Percentiles rank a stretch among this genome's conserved stretches.
These are phyloP conservation scores for Peucedramus taeniatus DNA, from an alignment of 2,113 vertebrate genomes.

Conservation along the genomic window DNA sequence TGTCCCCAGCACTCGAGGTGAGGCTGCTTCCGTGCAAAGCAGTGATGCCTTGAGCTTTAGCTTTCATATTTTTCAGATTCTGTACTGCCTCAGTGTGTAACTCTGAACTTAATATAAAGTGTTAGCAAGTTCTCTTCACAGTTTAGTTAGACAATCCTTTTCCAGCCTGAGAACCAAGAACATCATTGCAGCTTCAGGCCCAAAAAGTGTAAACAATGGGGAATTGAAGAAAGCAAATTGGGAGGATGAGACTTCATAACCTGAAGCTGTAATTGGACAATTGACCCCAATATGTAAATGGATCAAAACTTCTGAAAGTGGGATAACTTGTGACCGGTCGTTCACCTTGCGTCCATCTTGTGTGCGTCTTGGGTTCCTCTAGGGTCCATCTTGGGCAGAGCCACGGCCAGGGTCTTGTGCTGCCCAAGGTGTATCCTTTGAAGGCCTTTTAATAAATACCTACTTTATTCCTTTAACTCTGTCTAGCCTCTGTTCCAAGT, in stretches of 20 bases:
- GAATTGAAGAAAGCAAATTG: neutral
- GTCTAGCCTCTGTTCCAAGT: neutral
- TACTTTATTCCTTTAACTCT: neutral
- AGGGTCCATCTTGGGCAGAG: neutral
- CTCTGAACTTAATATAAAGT: neutral
- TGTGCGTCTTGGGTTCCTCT: too few relatives aligned
- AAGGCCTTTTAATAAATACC: neutral
- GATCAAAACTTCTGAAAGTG: neutral
- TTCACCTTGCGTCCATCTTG: neutral
- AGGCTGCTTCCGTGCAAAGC: neutral
- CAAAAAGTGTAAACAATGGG: neutral
- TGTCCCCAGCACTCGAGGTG: neutral
- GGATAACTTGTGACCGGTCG: neutral
- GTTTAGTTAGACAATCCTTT: neutral
- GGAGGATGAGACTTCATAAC: neutral
- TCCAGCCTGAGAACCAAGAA: neutral
- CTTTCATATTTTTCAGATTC: neutral
- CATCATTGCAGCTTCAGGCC: neutral
- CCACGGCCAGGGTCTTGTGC: neutral
- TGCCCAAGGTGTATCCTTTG: neutral
- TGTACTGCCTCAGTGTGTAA: neutral
- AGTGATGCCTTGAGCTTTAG: neutral
- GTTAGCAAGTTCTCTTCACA: neutral
- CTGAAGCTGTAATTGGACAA: neutral
- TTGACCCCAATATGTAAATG: neutral